A percentile compares a stretch with the other conserved stretches of the same genome.
phyloP scores from a whole-genome alignment of 2,113 vertebrate species.

The Dasyurus viverrinus region DNA sequence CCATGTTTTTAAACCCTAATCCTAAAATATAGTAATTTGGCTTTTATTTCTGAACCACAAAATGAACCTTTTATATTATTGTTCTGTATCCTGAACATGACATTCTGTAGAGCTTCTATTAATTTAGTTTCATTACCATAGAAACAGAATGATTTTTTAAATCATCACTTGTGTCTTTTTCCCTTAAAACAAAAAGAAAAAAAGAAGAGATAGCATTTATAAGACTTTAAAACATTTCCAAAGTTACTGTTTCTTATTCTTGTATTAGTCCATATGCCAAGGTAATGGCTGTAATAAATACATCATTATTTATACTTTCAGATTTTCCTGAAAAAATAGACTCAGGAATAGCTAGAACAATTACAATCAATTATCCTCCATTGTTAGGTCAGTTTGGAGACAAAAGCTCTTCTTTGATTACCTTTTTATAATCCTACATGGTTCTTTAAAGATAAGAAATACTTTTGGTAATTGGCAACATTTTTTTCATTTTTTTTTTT shows the following conservation, averaged over 20 bases:
- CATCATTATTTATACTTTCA: neutral
- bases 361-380: neutral
- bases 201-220: constrained; percentile 4
- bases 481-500: neutral
- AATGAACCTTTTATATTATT: constrained; percentile 68
- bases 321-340: neutral
- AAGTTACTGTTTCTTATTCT: neutral
- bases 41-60: constrained; percentile 74
- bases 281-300: neutral
- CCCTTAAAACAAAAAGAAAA: constrained; percentile 49
- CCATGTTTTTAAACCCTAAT: constrained; percentile 51
- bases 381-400: neutral
- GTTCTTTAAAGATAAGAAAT: neutral
- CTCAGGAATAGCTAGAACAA: neutral
- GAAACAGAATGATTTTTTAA: constrained; percentile 75
- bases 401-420: neutral
- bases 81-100: constrained; percentile 60
- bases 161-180: constrained; percentile 45
- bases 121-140: constrained; percentile 81
- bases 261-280: neutral
- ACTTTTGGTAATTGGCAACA: neutral
- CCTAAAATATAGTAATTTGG: constrained; percentile 69
- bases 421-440: neutral
- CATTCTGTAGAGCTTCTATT: constrained; percentile 69
- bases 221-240: neutral